Evolutionary conservation across 2,797 vertebrate genomes (phyloP), one percentile per base, ranked within the genome.

Genomic region (Chelon auratus): DNA sequence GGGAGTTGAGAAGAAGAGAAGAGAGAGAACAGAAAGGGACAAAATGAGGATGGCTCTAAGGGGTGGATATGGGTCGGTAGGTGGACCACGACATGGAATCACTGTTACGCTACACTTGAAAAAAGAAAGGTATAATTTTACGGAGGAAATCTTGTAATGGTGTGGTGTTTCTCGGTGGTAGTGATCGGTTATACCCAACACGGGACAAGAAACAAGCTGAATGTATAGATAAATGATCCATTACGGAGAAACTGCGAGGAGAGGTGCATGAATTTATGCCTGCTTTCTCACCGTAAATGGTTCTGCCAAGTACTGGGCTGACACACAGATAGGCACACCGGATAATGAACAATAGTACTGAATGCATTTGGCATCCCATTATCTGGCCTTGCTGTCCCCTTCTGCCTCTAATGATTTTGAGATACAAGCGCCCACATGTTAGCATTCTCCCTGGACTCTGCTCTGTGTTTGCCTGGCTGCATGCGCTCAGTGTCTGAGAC

Each of bases 381-480:
- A 83, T 87, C 73, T 78, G 81, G 71, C 81, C 80, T 82, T 71
- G 73, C 81, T 78, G 78, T 85, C 78, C 82, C 73, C 43, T 72
- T 90, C 73, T 81, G 75, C 77, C 59, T 80, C 77, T 89, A 88
- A 93, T 88, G 81, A 89, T 86, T 89, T 57, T 40, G 80, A 92
- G 76, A 85, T 68, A 66, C 72, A 78, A 76, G 80, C 6, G 12
- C 57, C 76, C 58, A 75, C 75, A 65, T 80, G 68, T 69, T 66
- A 56, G 30, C 45, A 36, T 77, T 75, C 61, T 75, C 85, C 61
- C 73, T 72, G 75, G 42, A 70, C 71, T 56, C 64, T 60, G 68
- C 43, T 70, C 42, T 48, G 36, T 73, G 55, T 73, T 72, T 62
- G 62, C 37, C 77, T 79, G 71, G 40, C 68, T 81, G 66, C 45